These are phyloP conservation scores for Gallirallus australis DNA, from an alignment of 2,797 vertebrate species.

Conservation along the genomic window DNA sequence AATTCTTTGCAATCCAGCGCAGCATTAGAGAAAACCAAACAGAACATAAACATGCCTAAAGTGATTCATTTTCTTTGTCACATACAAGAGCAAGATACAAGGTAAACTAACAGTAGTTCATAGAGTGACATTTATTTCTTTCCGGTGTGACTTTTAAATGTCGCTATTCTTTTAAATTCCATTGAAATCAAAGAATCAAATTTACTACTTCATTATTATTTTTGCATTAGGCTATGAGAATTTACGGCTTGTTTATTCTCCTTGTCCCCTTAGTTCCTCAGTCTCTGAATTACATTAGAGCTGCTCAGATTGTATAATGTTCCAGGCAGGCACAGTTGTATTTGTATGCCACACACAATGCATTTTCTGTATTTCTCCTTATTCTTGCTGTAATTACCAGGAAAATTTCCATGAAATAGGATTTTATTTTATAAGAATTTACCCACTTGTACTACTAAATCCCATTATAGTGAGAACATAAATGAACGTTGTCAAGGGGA, in stretches of 20 bases:
- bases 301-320: neutral
- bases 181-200: neutral
- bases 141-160: conserved; percentile 28
- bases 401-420: conserved; percentile 42
- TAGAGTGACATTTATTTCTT: conserved; percentile 35
- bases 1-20: neutral
- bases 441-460: neutral
- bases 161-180: conserved; percentile 10
- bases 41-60: conserved; percentile 9
- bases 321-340: neutral
- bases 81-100: neutral
- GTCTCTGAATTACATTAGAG: conserved; percentile 18
- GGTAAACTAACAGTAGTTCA: neutral
- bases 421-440: conserved; percentile 40
- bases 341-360: neutral
- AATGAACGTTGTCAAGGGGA: neutral
- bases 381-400: neutral
- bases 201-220: conserved; percentile 44
- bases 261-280: neutral
- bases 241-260: neutral
- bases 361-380: conserved; percentile 8
- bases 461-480: neutral
- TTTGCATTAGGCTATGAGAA: conserved; percentile 19
- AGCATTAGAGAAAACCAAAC: conserved; percentile 3
- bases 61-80: conserved; percentile 39